Evolutionary conservation across 2,797 vertebrate genomes (phyloP).

Genomic region (Pangasius macronema): DNA sequence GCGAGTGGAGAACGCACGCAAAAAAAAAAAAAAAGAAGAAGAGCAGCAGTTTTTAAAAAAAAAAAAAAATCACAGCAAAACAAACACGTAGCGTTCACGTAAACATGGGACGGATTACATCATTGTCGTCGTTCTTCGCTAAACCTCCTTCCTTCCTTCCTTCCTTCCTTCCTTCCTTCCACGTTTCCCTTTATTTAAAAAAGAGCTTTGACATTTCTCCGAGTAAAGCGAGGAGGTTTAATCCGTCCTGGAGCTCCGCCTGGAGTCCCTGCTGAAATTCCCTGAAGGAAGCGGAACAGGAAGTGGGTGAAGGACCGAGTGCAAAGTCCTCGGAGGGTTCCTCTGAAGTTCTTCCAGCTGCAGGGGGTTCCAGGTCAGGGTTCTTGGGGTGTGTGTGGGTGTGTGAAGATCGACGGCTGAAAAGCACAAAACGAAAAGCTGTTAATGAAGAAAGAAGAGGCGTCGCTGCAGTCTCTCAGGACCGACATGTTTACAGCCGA

Average conservation of each 20-base stretch:
- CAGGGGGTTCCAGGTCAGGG: conserved; percentile 64
- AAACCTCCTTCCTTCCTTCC: neutral
- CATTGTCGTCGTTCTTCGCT: no score
- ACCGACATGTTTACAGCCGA: neutral
- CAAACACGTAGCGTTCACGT: no score
- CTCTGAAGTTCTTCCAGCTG: conserved; percentile 38
- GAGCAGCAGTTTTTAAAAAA: no score
- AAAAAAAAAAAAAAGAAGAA: neutral
- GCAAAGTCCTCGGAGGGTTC: conserved; percentile 36
- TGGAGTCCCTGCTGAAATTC: conserved; percentile 46
- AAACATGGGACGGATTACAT: neutral
- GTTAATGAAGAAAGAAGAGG: neutral
- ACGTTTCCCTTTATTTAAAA: neutral
- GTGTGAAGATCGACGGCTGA: neutral
- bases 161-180: neutral
- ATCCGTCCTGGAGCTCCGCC: neutral
- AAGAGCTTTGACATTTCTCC: neutral
- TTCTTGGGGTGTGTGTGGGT: neutral
- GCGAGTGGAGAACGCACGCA: no score
- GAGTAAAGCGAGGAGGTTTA: neutral
- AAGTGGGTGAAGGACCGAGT: conserved; percentile 45
- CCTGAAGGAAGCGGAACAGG: conserved; percentile 56
- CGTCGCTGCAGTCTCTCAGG: neutral
- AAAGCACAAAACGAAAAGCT: neutral
- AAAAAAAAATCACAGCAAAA: neutral